Conservation (phyloP, 2,797 vertebrate species). For the Delichon dasypus region DNA sequence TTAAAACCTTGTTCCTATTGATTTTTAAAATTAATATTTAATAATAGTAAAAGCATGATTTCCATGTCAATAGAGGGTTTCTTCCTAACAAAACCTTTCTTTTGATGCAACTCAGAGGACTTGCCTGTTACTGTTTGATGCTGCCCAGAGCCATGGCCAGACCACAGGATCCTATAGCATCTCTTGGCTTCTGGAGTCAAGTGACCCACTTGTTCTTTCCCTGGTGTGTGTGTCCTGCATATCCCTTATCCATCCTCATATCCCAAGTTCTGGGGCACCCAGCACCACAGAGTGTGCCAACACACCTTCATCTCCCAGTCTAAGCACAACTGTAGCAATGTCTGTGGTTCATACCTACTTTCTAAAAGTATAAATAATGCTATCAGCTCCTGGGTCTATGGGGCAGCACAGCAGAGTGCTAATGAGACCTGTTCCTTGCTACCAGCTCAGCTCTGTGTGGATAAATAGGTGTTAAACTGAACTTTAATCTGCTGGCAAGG, state of each 20-base stretch:
- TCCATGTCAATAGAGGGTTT: background rate
- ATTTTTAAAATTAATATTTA: background rate
- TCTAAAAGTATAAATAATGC: background rate
- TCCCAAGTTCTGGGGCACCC: background rate
- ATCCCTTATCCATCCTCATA: background rate
- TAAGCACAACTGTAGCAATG: background rate
- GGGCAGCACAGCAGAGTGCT: background rate
- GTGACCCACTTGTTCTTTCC: background rate
- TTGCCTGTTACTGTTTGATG: background rate
- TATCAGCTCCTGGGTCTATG: background rate
- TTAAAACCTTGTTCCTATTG: fast-evolving
- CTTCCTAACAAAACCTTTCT: background rate
- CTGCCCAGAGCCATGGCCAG: background rate
- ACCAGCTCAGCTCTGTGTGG: background rate
- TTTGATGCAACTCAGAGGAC: background rate
- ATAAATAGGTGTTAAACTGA: background rate
- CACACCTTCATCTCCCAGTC: background rate
- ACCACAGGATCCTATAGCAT: fast-evolving
- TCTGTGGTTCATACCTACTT: background rate
- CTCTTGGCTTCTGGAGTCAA: background rate
- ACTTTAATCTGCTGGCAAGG: background rate
- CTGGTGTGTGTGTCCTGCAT: fast-evolving
- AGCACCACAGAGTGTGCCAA: background rate
- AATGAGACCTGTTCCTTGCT: background rate
- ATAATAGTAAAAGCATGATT: background rate